Base-by-base conservation (phyloP, 2,113 vertebrate species). In the Peromyscus californicus region DNA sequence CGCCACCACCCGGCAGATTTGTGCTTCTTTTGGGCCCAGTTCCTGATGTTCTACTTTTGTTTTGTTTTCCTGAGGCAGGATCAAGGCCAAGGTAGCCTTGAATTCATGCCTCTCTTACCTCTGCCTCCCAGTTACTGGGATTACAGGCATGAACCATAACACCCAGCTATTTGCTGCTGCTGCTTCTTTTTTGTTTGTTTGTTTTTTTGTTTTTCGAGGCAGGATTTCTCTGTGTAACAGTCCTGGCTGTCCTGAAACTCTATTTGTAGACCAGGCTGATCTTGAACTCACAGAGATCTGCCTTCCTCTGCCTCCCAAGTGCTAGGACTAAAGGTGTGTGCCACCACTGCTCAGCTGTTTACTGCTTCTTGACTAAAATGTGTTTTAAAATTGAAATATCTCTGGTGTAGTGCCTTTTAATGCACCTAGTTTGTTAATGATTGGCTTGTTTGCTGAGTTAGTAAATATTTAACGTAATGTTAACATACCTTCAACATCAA, bases 341-440 rank as follows among this genome's bases (percentile, higher is more conserved):
- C 39, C 39, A 75, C 72, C 42, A 39, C 11, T 12, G 36, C 1
- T 9, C 4, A 21, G 31, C 48, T 57, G 21, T 36, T 57, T 36
- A 36, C 39, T 42, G 59, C 24, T 42, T 63, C 83, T 65, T 86
- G 26, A 85, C 65, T 67, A 65, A 65, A 85, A 39, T 82, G 57
- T n/a, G 33, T n/a, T 82, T 82, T 67, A 96, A 95, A 89, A 93
- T 95, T 82, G 67, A 96, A 96, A 57, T 93, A 69, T 91, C 51
- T 80, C 39, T 39, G 57, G 13, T 51, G 45, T n/a, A 39, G 7
- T 94, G 51, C 24, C 57, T 95, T 86, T 21, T 90, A 26, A 11
- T 63, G 91, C 19, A 91, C 31, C n/a, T 51, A 39, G 12, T 76
- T 63, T 86, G 84, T 88, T 94, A 90, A 39, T 83, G 39, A 31